A percentile compares a stretch with the other conserved stretches of the same genome.
Evolutionary conservation across 2,888 invertebrate genomes (phyloP).

Genomic region (Helicoverpa assulta): DNA sequence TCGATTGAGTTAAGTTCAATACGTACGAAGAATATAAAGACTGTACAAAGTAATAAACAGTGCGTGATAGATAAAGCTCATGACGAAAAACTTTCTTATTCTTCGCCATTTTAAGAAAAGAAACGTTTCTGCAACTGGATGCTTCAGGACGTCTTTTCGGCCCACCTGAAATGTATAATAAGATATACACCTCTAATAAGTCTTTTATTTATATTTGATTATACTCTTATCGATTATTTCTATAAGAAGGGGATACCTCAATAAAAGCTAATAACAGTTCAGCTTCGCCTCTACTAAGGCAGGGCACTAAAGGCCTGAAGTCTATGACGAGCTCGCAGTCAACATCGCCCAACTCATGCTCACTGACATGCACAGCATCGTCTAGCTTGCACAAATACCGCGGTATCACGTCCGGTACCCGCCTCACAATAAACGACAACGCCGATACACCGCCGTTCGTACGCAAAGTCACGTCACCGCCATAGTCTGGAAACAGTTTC

Average conservation of each 20-base stretch:
- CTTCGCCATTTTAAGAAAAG: slow-evolving; percentile 95
- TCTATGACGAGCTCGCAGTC: slow-evolving; percentile 94
- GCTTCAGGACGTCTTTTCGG: slow-evolving; percentile 94
- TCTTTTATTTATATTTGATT: not conserved
- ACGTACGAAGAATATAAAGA: slow-evolving; percentile 92
- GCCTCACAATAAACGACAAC: slow-evolving; percentile 94
- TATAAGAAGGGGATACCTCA: too few species aligned
- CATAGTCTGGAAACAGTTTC: slow-evolving; percentile 89
- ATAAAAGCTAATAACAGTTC: slow-evolving; percentile 93
- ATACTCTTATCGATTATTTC: not conserved
- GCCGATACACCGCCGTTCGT: slow-evolving; percentile 95
- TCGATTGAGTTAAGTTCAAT: slow-evolving; percentile 37
- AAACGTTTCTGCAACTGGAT: slow-evolving; percentile 96
- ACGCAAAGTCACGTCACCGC: slow-evolving; percentile 94
- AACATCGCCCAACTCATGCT: slow-evolving; percentile 96
- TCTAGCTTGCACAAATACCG: slow-evolving; percentile 93
- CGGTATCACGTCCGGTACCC: slow-evolving; percentile 95
- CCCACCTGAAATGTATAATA: too few species aligned
- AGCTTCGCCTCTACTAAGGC: slow-evolving; percentile 92
- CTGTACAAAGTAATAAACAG: slow-evolving; percentile 94
- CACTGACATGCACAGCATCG: slow-evolving; percentile 94
- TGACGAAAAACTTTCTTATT: slow-evolving; percentile 95
- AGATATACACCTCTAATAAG: too few species aligned
- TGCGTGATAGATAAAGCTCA: slow-evolving; percentile 94
- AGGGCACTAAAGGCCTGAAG: slow-evolving; percentile 91